These are phyloP conservation scores for Leptinotarsa peninsularis DNA, from an alignment of 2,888 invertebrate genomes.

Conservation along the genomic window DNA sequence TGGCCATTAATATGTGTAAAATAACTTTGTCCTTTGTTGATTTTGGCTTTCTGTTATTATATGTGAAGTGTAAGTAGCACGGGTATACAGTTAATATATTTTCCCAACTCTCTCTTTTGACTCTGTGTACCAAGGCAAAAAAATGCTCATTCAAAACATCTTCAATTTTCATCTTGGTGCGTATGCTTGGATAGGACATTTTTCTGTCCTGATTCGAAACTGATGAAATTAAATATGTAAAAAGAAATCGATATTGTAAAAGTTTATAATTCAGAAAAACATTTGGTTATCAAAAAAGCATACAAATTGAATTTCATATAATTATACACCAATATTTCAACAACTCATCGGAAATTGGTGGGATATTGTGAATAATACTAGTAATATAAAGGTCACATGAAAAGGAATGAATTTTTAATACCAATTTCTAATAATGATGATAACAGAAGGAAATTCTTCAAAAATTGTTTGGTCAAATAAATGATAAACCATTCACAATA, in stretches of 20 bases:
- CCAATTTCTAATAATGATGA: neutral
- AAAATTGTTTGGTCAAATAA: neutral
- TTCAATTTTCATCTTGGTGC: too few relatives aligned
- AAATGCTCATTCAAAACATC: too few relatives aligned
- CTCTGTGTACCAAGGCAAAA: too few relatives aligned
- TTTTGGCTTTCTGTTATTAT: too few relatives aligned
- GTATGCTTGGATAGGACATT: neutral
- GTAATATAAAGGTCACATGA: neutral
- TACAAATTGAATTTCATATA: too few relatives aligned
- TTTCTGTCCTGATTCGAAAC: neutral
- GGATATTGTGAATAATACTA: neutral
- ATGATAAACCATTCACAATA: neutral
- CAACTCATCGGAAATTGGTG: neutral
- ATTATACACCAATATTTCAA: too few relatives aligned
- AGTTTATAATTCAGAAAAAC: constrained; percentile 5
- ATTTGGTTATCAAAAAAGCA: constrained; percentile 2
- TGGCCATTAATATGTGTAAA: too few relatives aligned
- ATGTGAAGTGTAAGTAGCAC: too few relatives aligned
- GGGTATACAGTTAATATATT: too few relatives aligned
- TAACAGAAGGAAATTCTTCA: neutral
- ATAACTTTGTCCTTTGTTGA: too few relatives aligned
- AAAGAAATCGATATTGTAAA: neutral
- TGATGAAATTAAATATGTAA: neutral
- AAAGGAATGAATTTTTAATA: constrained; percentile 1
- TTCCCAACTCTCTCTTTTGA: too few relatives aligned